Evolutionary conservation across 2,797 vertebrate species (phyloP).

Genomic region (Sebastes taczanowskii): DNA sequence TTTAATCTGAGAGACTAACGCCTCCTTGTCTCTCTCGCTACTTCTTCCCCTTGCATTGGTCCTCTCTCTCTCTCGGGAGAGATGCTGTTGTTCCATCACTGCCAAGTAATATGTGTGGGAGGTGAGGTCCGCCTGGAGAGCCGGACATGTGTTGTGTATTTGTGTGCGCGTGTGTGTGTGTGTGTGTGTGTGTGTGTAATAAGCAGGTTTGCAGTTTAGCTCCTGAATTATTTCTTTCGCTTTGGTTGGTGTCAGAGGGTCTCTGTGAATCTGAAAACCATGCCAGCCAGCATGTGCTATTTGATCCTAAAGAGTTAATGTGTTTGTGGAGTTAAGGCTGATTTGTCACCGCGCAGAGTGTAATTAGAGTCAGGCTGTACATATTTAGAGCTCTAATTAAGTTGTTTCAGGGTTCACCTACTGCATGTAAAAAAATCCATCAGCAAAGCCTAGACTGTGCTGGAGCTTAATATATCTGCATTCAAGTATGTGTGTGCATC

Average conservation of each 20-base stretch:
- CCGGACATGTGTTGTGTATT: neutral
- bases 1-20: slow-evolving; percentile 71
- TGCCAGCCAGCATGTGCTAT: neutral
- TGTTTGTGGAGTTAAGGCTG: slow-evolving; percentile 58
- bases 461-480: slow-evolving; percentile 15
- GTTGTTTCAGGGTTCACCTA: slow-evolving; percentile 71
- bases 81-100: slow-evolving; percentile 64
- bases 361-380: slow-evolving; percentile 75
- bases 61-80: slow-evolving; percentile 51
- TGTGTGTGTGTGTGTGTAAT: slow-evolving; percentile 1
- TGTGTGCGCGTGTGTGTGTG: slow-evolving; percentile 8
- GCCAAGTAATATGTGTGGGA: slow-evolving; percentile 70
- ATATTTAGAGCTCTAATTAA: slow-evolving; percentile 80
- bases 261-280: slow-evolving; percentile 2
- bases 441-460: neutral
- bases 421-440: slow-evolving; percentile 49
- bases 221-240: slow-evolving; percentile 13
- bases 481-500: neutral
- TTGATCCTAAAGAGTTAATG: slow-evolving; percentile 66
- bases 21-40: slow-evolving; percentile 55
- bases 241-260: slow-evolving; percentile 4
- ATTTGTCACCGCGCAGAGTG: slow-evolving; percentile 65
- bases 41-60: slow-evolving; percentile 33
- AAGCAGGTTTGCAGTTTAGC: slow-evolving; percentile 23
- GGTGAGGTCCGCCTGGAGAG: slow-evolving; percentile 53